A percentile compares a stretch with the other conserved stretches of the same genome.
These are phyloP conservation scores for Drosophila subpulchrella DNA, from an alignment of 1,140 invertebrate species.

Conservation along the genomic window DNA sequence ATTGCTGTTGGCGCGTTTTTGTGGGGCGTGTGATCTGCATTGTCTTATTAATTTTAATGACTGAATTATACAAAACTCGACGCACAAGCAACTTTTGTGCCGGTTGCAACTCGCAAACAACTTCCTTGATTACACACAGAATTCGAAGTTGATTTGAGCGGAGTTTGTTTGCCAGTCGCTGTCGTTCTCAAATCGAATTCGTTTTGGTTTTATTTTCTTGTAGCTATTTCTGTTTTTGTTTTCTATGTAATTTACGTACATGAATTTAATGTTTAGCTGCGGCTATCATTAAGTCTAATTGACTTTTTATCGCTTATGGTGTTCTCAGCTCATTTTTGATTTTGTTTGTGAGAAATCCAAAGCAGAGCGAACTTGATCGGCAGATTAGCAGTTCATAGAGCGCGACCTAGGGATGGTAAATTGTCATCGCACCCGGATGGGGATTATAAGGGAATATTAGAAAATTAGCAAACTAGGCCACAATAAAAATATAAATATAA, in stretches of 20 bases:
- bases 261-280: conserved; percentile 69
- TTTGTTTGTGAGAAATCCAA: conserved; percentile 50
- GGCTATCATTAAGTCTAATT: conserved; percentile 80
- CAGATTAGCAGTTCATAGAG: conserved; percentile 16
- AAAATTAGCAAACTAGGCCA: no score
- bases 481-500: no score
- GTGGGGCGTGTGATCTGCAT: conserved; percentile 48
- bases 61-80: conserved; percentile 56
- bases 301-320: conserved; percentile 67
- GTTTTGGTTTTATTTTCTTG: conserved; percentile 40
- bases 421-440: no score
- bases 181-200: conserved; percentile 56
- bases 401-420: conserved; percentile 23
- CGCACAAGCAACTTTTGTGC: conserved; percentile 29
- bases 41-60: conserved; percentile 78
- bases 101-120: conserved; percentile 28
- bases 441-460: not conserved
- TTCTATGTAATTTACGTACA: conserved; percentile 49
- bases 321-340: conserved; percentile 50
- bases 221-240: conserved; percentile 18
- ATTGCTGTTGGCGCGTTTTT: conserved; percentile 7
- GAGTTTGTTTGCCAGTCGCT: not conserved
- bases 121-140: conserved; percentile 41
- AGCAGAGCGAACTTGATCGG: conserved; percentile 18
- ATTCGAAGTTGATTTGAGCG: conserved; percentile 14